Evolutionary conservation across 2,888 invertebrate species (phyloP), one percentile per base, ranked within the genome.

Genomic region (Zygaena filipendulae): DNA sequence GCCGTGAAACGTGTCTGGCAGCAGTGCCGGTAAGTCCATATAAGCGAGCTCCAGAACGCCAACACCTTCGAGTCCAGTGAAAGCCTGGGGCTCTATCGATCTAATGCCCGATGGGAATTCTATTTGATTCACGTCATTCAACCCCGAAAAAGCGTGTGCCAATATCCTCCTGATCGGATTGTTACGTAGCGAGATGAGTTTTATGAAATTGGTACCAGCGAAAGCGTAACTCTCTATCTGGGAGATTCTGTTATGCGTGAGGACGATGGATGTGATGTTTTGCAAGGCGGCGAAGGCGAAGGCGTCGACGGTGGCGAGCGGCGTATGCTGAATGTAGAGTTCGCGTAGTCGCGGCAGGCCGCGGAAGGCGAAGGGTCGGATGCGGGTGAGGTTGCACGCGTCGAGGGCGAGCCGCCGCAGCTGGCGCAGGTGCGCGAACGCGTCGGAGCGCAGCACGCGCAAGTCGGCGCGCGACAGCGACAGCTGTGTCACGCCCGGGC

Each of bases 381-480:
- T 90, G 37, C 85, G 82, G 27, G 88, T 85, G 42, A 96, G 90
- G 62, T 92, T 90, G 79, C 96, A 96, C 43, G 90, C 89, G 61
- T 94, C 92, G 47, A 96, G 82, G 8, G 87, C 89, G 25, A 97
- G 85, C 48, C 92, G 91, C 40, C 89, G 86, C 36, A 95, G 77
- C 36, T 87, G 83, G n/a, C 87, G 83, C 34, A 94, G 77, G n/a
- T 91, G 90, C 16, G 86, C 84, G 61, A 93, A 93, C 3, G 92
- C 91, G 59, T 93, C 92, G 38, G 88, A 88, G 45, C 88, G 87
- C 49, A 93, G 87, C 46, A 88, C 77, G 30, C 88, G 87, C 53
- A 95, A 88, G 61, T 90, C 87, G 67, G 95, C 94, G 55, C 92
- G 89, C 21, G 92, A 91, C 43, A 95, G 68, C 2, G 94, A 90